Evolutionary conservation across 1,140 invertebrate species (phyloP), one percentile per base, ranked within the genome.

Genomic region (Hylaeus anthracinus): DNA sequence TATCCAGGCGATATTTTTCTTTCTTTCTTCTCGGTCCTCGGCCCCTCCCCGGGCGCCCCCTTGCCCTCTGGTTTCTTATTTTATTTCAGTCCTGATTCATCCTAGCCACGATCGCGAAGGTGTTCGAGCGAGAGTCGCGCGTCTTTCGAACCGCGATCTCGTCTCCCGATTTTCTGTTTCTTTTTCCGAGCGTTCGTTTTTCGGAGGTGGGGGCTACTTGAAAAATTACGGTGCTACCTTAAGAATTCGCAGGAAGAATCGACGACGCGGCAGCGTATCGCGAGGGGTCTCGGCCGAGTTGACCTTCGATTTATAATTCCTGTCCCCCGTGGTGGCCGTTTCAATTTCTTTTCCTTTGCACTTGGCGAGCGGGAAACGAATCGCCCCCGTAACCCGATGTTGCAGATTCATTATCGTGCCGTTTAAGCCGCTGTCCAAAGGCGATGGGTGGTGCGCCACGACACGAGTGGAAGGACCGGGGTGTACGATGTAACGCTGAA

Each of bases 1-100:
- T 88, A 85, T 82, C 82, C 83, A 81, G 64, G 69, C 86, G 84
- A 88, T 88, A 83, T 82, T 81, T 82, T 77, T 87, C 77, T 81
- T 72, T 37, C 83, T 78, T 79, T 84, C 53, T 61, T 53, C 48
- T 67, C 61, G 15, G 37, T 69, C 14, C 10, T 56, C 39, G 39
- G 12, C 5, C 9, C 39, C 14, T n/a, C 55, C n/a, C 15, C 5
- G 53, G 4, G 12, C 39, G 51, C 5, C 5, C 5, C 3, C 43
- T 45, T 45, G 43, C 43, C 43, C 43, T 5, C 43, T 5, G 51
- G 51, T 43, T 10, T 2, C 14, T 51, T 53, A 43, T 65, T 37
- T 15, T 45, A 41, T 63, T 9, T 43, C 6, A 1, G 39, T 26
- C n/a, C 5, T 15, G 70, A 60, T 60, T 37, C 26, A 58, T 72